phyloP scores from a whole-genome alignment of 2,797 vertebrate species.

The Ataeniobius toweri region DNA sequence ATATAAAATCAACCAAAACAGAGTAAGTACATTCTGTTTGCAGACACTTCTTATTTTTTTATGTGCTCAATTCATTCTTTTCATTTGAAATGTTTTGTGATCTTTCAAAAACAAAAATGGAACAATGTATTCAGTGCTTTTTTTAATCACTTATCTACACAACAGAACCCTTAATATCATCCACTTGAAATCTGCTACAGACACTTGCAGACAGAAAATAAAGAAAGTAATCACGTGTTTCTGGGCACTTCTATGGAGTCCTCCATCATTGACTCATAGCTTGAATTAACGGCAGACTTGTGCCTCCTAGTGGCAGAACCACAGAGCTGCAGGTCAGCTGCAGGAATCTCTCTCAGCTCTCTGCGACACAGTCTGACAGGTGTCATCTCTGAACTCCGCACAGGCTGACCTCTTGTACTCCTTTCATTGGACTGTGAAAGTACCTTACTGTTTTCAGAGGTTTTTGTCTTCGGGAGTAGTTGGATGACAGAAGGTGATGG shows the following conservation, averaged over 20 bases:
- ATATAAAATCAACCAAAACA: neutral
- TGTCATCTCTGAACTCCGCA: constrained; percentile 59
- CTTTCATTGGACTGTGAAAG: constrained; percentile 16
- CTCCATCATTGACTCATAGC: constrained; percentile 70
- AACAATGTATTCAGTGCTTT: neutral
- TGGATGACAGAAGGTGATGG: constrained; percentile 27
- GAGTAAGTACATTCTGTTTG: neutral
- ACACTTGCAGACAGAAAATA: neutral
- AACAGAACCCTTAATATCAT: neutral
- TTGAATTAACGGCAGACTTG: constrained; percentile 65
- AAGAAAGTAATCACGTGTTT: constrained; percentile 55
- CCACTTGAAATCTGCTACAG: neutral
- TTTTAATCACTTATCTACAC: neutral
- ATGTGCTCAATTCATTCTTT: neutral
- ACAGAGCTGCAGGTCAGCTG: constrained; percentile 64
- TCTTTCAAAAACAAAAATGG: neutral
- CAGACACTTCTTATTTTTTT: neutral
- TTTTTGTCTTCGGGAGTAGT: constrained; percentile 12
- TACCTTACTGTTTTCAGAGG: constrained; percentile 4
- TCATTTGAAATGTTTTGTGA: neutral
- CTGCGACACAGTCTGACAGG: constrained; percentile 80
- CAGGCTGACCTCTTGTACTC: constrained; percentile 16
- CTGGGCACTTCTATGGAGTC: constrained; percentile 83
- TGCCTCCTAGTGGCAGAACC: constrained; percentile 58
- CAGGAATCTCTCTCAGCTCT: constrained; percentile 82